These are phyloP conservation scores for Bos taurus DNA, from an alignment of 2,113 vertebrate species.

Conservation along the genomic window DNA sequence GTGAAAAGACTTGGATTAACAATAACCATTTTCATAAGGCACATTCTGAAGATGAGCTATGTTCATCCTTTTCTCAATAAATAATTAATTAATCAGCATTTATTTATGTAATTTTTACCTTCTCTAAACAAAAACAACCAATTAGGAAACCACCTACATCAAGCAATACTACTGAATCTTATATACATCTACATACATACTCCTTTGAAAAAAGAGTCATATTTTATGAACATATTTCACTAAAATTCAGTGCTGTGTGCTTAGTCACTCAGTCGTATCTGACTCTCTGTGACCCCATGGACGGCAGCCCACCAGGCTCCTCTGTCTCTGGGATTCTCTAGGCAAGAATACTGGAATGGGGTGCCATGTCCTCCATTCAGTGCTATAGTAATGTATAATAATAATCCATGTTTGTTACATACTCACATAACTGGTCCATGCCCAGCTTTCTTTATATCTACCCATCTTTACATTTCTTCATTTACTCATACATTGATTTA, in stretches of 20 bases:
- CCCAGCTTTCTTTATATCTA: background rate
- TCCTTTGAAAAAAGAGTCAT: no score
- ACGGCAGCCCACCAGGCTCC: background rate
- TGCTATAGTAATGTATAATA: accelerated
- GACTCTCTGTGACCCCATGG: background rate
- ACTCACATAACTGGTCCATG: background rate
- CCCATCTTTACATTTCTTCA: background rate
- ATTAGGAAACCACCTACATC: background rate
- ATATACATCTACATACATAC: background rate
- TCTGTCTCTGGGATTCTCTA: background rate
- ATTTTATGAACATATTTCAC: background rate
- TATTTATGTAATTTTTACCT: background rate
- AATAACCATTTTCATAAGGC: background rate
- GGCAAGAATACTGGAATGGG: background rate
- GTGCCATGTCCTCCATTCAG: background rate
- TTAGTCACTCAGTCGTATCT: no score
- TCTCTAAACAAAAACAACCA: background rate
- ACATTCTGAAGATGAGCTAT: background rate
- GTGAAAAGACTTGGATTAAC: background rate
- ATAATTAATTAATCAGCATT: background rate
- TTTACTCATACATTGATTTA: background rate
- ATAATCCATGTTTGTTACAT: accelerated
- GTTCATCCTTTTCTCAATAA: background rate
- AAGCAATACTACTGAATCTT: background rate
- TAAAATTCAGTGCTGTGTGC: accelerated